Base-by-base conservation (phyloP, 2,888 invertebrate species). In the Latrodectus elegans region DNA sequence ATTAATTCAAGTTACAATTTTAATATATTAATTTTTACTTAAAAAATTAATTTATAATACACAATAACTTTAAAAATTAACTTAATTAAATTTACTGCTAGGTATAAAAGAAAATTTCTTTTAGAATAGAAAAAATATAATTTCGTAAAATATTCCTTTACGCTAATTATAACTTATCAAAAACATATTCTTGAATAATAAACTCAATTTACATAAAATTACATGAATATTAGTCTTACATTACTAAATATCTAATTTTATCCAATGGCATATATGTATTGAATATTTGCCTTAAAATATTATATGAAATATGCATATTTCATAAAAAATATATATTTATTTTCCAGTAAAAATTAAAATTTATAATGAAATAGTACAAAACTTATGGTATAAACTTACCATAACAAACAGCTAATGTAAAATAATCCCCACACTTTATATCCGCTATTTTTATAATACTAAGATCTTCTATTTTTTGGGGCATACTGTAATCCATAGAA, bases 401-500 rank as follows among this genome's bases (percentile, higher is more conserved):
- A 26, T 60, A 6, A 8, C 81, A 77, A 14, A 84, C 17, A 14
- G 83, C 76, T 12, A 86, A 12, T n/a, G 83, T 83, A 49, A 84
- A 89, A 52, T 17, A 76, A 51, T 86, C 68, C 0, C 83, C 75
- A 71, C 86, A 89, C 53, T 26, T 12, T 49, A 89, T 51, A 60
- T 83, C 71, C 2, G 52, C 55, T n/a, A 83, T 38, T 49, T 83
- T 60, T 0, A 78, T 9, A 17, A 22, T 38, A 10, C 49, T 70
- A 8, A 84, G 15, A 14, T 52, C 73, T 73, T 87, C 83, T 51
- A 89, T 67, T 72, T 64, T 75, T 64, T 79, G 74, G 4, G 86
- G 86, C 77, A 79, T 72, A 17, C 74, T 83, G n/a, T 86, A 86
- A 53, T 75, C 79, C 38, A 83, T 22, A 4, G 76, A 83, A 51